Percentiles rank a stretch among this genome's conserved stretches.
Conservation (phyloP, 2,113 vertebrate genomes). For the Dasyornis broadbenti region DNA sequence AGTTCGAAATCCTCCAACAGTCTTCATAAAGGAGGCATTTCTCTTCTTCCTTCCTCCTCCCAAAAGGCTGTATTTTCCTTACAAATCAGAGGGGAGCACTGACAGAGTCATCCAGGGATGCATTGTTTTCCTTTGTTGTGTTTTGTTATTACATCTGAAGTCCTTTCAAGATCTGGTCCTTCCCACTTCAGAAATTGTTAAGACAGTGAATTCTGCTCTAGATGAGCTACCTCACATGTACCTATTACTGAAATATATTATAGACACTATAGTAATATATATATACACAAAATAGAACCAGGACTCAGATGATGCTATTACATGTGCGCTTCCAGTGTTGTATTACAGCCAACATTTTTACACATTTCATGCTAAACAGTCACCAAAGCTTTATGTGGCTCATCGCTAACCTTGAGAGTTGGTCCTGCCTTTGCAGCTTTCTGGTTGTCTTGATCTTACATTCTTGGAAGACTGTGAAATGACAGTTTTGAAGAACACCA, state of each 20-base stretch:
- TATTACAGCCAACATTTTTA: background rate
- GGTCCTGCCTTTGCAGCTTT: background rate
- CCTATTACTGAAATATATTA: background rate
- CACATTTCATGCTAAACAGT: background rate
- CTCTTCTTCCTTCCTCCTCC: background rate
- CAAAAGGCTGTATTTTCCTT: background rate
- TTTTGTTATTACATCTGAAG: background rate
- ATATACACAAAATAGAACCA: background rate
- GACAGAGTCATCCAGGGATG: background rate
- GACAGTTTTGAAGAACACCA: background rate
- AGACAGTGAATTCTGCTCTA: background rate
- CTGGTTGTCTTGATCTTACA: background rate
- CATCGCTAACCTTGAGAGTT: background rate
- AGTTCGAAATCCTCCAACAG: background rate
- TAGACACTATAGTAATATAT: background rate
- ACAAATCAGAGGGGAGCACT: background rate
- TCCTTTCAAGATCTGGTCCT: background rate
- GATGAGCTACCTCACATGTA: background rate
- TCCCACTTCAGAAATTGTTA: background rate
- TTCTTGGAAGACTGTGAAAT: background rate
- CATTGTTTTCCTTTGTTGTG: background rate
- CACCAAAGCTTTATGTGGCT: background rate
- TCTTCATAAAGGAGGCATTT: background rate
- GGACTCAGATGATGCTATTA: background rate
- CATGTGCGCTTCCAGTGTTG: background rate